A percentile compares a stretch with the other conserved stretches of the same genome.
These are phyloP conservation scores for Eristalis intricaria DNA, from an alignment of 2,888 invertebrate species.

Conservation along the genomic window DNA sequence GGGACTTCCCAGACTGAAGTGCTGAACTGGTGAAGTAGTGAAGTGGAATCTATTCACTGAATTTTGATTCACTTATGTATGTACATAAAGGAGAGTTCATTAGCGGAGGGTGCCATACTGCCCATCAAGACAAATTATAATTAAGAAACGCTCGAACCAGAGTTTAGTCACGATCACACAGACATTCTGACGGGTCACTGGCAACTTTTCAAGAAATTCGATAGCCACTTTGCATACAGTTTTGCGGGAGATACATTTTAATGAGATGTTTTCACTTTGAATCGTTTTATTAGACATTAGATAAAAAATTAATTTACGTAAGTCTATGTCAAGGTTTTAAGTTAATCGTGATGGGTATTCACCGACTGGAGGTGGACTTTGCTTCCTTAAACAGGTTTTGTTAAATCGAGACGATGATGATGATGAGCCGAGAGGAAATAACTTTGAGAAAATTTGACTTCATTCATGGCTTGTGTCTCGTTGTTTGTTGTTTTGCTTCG, in stretches of 20 bases:
- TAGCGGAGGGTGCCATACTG: too few species aligned
- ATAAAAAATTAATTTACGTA: background rate
- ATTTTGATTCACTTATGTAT: background rate
- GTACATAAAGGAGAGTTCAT: too few species aligned
- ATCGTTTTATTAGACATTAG: background rate
- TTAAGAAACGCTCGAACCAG: background rate
- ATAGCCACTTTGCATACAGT: background rate
- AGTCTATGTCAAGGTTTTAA: background rate
- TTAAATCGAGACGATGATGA: background rate
- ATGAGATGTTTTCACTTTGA: background rate
- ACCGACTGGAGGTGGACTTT: background rate
- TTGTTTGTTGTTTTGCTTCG: background rate
- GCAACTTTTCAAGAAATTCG: background rate
- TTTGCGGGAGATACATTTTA: background rate
- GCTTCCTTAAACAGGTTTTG: background rate
- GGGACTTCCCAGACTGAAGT: background rate
- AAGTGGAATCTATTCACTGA: background rate
- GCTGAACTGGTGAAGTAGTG: background rate
- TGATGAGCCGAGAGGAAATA: background rate
- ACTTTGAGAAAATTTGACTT: background rate
- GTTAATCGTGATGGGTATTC: background rate
- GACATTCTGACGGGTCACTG: background rate
- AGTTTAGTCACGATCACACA: background rate
- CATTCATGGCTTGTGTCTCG: background rate
- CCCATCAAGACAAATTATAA: background rate